Conservation (phyloP, 1,140 invertebrate genomes). For the Calliopsis andreniformis region DNA sequence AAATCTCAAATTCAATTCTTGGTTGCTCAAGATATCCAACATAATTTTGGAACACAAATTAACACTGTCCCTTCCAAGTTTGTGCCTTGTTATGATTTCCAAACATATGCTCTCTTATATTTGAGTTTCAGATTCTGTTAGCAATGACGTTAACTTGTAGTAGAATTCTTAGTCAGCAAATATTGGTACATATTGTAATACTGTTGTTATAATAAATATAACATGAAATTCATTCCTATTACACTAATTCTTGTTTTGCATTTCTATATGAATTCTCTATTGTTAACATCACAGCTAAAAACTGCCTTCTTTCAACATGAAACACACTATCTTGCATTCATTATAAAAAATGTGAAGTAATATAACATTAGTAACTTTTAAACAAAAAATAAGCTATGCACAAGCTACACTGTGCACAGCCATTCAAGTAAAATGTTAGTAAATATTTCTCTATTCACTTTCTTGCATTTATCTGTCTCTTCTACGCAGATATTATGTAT, state of each 20-base stretch:
- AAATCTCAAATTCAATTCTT: conserved; percentile 30
- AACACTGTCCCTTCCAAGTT: conserved; percentile 5
- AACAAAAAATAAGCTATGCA: conserved; percentile 28
- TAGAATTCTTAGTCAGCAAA: conserved; percentile 42
- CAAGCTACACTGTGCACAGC: conserved; percentile 32
- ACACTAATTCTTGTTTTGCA: conserved; percentile 33
- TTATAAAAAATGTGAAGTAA: conserved; percentile 56
- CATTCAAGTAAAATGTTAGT: conserved; percentile 14
- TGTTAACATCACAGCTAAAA: conserved; percentile 58
- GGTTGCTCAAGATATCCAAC: conserved; percentile 20
- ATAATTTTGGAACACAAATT: conserved; percentile 2
- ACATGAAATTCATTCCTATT: conserved; percentile 41
- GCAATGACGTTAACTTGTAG: conserved; percentile 45
- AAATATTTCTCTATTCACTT: not conserved
- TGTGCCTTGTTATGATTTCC: conserved; percentile 30
- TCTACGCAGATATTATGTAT: not conserved
- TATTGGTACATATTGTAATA: conserved; percentile 44
- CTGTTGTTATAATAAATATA: conserved; percentile 56
- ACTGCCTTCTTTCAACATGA: conserved; percentile 36
- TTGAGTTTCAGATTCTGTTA: conserved; percentile 30
- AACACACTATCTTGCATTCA: conserved; percentile 51
- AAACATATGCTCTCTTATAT: conserved; percentile 25
- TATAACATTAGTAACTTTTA: conserved; percentile 42
- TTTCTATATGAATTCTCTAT: conserved; percentile 37
- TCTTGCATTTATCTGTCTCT: not conserved